Percentiles rank a stretch among this genome's conserved stretches.
Conservation (phyloP, 2,797 vertebrate species). For the Florisuga fusca region DNA sequence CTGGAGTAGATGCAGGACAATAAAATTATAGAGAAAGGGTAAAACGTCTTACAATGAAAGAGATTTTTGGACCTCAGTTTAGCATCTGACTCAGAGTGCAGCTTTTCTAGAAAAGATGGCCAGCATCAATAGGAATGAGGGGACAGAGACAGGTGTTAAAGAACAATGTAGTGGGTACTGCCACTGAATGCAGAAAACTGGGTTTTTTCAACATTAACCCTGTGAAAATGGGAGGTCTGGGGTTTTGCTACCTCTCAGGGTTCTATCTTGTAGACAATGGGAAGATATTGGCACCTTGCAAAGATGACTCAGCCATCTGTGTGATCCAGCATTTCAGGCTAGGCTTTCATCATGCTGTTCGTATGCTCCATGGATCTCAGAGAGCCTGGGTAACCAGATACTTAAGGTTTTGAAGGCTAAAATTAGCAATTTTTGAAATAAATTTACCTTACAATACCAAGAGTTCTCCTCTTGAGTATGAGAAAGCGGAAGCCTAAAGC, state of each 20-base stretch:
- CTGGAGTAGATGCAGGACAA: background rate
- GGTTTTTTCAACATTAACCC: background rate
- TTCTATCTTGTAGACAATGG: background rate
- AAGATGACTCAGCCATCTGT: background rate
- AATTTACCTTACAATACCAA: background rate
- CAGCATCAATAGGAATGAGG: background rate
- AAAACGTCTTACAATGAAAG: background rate
- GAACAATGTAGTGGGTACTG: background rate
- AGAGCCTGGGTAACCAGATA: background rate
- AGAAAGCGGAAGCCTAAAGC: background rate
- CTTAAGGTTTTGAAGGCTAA: background rate
- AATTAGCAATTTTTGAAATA: background rate
- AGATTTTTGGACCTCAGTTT: background rate
- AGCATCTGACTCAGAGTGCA: background rate
- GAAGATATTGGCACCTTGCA: background rate
- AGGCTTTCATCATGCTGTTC: background rate
- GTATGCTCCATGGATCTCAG: background rate
- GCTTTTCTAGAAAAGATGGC: background rate
- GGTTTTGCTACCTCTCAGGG: background rate
- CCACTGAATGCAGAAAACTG: background rate
- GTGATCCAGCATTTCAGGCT: background rate
- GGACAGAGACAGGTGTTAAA: background rate
- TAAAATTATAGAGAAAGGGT: background rate
- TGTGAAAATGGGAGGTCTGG: background rate
- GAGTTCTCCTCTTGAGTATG: background rate